Conservation (phyloP, 2,113 vertebrate genomes). For the Cichladusa arquata region DNA sequence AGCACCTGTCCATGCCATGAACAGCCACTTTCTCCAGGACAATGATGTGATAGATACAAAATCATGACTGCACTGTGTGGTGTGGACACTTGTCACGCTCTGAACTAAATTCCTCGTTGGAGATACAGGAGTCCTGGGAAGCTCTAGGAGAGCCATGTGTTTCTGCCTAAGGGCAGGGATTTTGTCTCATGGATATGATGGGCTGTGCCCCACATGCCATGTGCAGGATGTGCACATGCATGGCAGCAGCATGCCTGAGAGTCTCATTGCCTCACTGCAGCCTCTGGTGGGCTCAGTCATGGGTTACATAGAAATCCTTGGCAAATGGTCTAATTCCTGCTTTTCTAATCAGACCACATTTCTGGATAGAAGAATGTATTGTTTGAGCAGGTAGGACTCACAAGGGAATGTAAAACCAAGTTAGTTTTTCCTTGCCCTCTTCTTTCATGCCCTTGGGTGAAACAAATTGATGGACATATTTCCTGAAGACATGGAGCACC, state of each 20-base stretch:
- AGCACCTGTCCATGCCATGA: background rate
- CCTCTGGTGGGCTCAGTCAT: background rate
- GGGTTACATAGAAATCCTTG: background rate
- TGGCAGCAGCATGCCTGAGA: background rate
- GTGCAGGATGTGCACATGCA: background rate
- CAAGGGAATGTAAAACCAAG: background rate
- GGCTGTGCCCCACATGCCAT: rapidly evolving
- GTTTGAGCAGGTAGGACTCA: background rate
- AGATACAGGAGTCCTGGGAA: background rate
- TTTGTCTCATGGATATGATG: background rate
- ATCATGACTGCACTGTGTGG: background rate
- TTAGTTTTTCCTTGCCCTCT: background rate
- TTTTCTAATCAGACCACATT: background rate
- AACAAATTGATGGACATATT: background rate
- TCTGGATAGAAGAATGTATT: background rate
- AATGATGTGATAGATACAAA: background rate
- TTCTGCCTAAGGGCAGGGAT: background rate
- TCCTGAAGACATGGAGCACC: background rate
- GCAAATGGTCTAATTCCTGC: background rate
- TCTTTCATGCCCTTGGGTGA: background rate
- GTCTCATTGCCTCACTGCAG: background rate
- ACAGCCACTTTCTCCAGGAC: background rate
- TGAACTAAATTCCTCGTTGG: background rate
- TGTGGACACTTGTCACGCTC: background rate
- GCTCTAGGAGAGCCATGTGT: background rate